Base-by-base conservation (phyloP, 2,797 vertebrate species). In the Typhlichthys eigenmanni region DNA sequence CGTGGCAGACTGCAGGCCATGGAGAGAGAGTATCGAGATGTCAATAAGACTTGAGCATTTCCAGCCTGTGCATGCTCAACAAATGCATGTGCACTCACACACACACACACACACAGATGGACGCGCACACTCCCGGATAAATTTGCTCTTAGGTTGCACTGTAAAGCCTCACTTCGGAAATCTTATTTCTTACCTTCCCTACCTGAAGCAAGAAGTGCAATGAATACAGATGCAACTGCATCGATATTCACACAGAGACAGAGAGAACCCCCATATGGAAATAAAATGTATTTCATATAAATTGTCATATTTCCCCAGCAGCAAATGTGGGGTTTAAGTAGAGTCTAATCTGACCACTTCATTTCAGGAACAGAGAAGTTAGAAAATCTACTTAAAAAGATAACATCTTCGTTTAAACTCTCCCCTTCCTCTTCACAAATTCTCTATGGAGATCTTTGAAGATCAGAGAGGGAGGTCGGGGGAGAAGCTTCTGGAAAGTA, bases 331-430 rank as follows among this genome's bases (percentile, higher is more conserved):
- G 57, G 49, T 78, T 79, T 78, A 79, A 67, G 72, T 77, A 48
- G 60, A 68, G 77, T 55, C 67, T 48, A 38, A 56, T 49, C 55
- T 68, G 74, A 83, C 83, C 75, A 76, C 69, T 68, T 87, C 34
- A 86, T 86, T 83, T 83, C 57, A 66, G 73, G 76, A 78, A 64
- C 60, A 56, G 60, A 55, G 81, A 85, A 88, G 85, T 38, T 88
- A 77, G 84, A 81, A 69, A 88, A 88, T 75, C 71, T 85, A 88
- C 87, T 87, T 81, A 87, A 68, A 79, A 82, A 77, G 79, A 82
- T 74, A 79, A 54, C 69, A 64, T 75, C 74, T 73, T 72, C 75
- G 83, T 85, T 79, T 87, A 74, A 69, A 61, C 13, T 72, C 60
- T 58, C 60, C 58, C 62, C 8, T 65, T 78, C 54, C 62, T 52